These are phyloP conservation scores for Metalampra italica DNA, from an alignment of 2,888 invertebrate genomes.

Conservation along the genomic window DNA sequence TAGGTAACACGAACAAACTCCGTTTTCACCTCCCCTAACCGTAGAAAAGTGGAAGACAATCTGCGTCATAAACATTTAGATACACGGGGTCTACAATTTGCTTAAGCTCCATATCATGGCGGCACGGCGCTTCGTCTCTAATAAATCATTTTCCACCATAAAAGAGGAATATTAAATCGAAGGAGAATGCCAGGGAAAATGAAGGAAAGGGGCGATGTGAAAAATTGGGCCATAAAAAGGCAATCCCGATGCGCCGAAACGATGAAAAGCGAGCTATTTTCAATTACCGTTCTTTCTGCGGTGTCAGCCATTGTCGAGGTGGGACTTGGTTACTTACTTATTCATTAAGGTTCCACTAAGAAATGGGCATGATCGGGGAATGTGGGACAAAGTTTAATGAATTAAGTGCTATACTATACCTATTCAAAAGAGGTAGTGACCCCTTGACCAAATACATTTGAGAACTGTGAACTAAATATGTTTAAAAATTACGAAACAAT, in stretches of 20 bases:
- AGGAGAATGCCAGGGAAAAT: constrained; percentile 47
- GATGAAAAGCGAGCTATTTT: constrained; percentile 55
- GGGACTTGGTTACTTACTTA: constrained; percentile 10
- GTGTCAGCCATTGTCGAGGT: constrained; percentile 8
- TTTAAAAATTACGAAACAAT: no score
- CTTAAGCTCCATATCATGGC: constrained; percentile 44
- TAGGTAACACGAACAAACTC: no score
- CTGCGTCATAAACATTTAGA: constrained; percentile 8
- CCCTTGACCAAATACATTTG: no score
- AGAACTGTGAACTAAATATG: no score
- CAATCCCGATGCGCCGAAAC: constrained; percentile 51
- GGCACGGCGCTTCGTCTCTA: constrained; percentile 36
- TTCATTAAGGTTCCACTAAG: constrained; percentile 3
- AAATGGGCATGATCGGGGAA: not conserved
- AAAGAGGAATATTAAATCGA: constrained; percentile 67
- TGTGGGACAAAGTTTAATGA: not conserved
- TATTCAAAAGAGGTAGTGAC: no score
- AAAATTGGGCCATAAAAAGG: constrained; percentile 67
- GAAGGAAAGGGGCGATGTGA: constrained; percentile 49
- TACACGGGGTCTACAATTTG: constrained; percentile 30
- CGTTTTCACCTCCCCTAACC: not conserved
- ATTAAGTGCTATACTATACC: not conserved
- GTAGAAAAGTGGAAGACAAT: constrained; percentile 7
- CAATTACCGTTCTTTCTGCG: constrained; percentile 41
- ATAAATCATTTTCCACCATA: constrained; percentile 63